Evolutionary conservation across 2,797 vertebrate genomes (phyloP).

Genomic region (Loris lydekkerianus): DNA sequence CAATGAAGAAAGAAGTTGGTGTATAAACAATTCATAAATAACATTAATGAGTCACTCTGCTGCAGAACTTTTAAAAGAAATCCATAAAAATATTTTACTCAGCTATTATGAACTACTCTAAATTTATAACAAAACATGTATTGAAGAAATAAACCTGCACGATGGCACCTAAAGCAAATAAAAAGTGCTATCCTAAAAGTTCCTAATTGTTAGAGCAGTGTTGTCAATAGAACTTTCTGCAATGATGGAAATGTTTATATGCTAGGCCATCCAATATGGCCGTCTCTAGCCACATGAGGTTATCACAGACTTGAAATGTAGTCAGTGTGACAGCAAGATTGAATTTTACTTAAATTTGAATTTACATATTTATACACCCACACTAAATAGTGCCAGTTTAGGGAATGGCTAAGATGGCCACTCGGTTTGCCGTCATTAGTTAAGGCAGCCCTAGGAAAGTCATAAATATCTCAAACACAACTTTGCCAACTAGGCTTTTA

Average conservation of each 20-base stretch:
- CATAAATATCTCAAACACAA: background rate
- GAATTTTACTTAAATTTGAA: background rate
- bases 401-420: background rate
- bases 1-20: slow-evolving; percentile 67
- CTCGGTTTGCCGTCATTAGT: background rate
- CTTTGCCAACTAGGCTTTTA: background rate
- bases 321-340: background rate
- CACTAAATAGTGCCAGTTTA: background rate
- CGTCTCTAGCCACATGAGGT: background rate
- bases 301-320: background rate
- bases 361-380: background rate
- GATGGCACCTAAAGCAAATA: background rate
- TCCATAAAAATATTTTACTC: slow-evolving; percentile 60
- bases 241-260: fast-evolving
- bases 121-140: slow-evolving; percentile 32
- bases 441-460: background rate
- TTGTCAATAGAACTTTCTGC: background rate
- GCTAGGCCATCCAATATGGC: background rate
- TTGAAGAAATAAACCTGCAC: slow-evolving; percentile 29
- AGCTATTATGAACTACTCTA: slow-evolving; percentile 40
- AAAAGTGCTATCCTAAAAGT: background rate
- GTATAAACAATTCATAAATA: slow-evolving; percentile 81
- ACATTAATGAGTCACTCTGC: slow-evolving; percentile 70
- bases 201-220: background rate
- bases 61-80: slow-evolving; percentile 71